Conservation (phyloP, 2,797 vertebrate species). For the Artibeus lituratus region DNA sequence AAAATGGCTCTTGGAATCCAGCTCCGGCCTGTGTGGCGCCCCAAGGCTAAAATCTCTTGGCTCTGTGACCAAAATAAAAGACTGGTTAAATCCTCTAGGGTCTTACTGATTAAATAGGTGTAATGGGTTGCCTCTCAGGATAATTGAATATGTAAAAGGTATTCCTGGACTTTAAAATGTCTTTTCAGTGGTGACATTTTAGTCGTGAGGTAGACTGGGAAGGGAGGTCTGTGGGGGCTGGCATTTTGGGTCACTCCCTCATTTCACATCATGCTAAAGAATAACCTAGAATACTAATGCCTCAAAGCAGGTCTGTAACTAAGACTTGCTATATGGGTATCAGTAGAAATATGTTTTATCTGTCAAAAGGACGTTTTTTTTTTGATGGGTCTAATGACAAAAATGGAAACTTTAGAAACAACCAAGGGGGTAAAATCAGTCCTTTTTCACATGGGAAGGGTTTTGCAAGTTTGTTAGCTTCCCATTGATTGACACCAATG, state of each 20-base stretch:
- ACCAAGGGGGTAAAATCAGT: neutral
- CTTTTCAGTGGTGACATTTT: neutral
- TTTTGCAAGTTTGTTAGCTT: neutral
- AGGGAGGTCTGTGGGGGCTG: neutral
- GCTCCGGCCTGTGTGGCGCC: neutral
- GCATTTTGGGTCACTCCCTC: neutral
- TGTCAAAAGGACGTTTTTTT: neutral
- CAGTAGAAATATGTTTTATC: neutral
- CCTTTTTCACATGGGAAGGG: neutral
- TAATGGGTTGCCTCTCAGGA: conserved; percentile 33
- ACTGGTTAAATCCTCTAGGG: neutral
- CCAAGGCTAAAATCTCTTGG: neutral
- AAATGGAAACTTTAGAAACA: neutral
- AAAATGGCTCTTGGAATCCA: neutral
- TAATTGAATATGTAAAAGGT: conserved; percentile 19
- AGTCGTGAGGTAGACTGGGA: neutral
- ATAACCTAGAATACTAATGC: neutral
- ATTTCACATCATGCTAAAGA: neutral
- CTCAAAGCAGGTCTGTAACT: neutral
- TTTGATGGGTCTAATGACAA: neutral
- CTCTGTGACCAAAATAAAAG: conserved; percentile 21
- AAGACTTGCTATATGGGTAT: neutral
- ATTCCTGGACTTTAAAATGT: neutral
- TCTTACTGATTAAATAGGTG: conserved; percentile 19
- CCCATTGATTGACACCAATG: neutral